Evolutionary conservation across 2,888 invertebrate genomes (phyloP), one percentile per base, ranked within the genome.

Genomic region (Agrochola litura): DNA sequence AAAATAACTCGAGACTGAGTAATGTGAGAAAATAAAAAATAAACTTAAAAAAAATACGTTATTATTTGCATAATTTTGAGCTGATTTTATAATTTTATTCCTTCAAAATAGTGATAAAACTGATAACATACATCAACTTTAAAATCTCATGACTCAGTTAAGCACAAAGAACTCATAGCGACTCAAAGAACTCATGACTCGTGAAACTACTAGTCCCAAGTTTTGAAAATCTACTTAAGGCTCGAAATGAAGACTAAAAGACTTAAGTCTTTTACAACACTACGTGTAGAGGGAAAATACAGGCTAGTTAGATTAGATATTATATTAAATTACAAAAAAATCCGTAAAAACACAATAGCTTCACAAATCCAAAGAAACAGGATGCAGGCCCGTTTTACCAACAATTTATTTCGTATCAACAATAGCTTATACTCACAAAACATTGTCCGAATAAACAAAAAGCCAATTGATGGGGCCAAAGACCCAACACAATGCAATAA

Each of bases 381-480:
- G 84, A 84, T 71, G 22, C 63, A 61, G 9, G 52, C 14, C 30
- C 70, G 52, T 64, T 73, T 75, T 37, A 63, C 14, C 6, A 66
- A 76, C 67, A 81, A 85, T 77, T 77, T 81, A 77, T 81, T 76
- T 73, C 64, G 61, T 84, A 78, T 70, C 63, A 84, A 85, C 84
- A 84, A 86, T 84, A 77, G 67, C 54, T 43, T 64, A 75, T 52
- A 81, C 41, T 61, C 30, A 71, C 65, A 61, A 67, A 73, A 77
- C 71, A 69, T 69, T 65, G 30, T 65, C 41, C 64, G 61, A 74
- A 83, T 63, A 58, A 52, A 76, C 71, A 84, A 84, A 86, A 84
- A 86, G 37, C 6, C 66, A 84, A 79, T 83, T 83, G 76, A 73
- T 71, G 81, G 61, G 75, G 64, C 71, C 74, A 77, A 81, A 84